Conservation (phyloP, 2,113 vertebrate species). For the Phalacrocorax aristotelis region DNA sequence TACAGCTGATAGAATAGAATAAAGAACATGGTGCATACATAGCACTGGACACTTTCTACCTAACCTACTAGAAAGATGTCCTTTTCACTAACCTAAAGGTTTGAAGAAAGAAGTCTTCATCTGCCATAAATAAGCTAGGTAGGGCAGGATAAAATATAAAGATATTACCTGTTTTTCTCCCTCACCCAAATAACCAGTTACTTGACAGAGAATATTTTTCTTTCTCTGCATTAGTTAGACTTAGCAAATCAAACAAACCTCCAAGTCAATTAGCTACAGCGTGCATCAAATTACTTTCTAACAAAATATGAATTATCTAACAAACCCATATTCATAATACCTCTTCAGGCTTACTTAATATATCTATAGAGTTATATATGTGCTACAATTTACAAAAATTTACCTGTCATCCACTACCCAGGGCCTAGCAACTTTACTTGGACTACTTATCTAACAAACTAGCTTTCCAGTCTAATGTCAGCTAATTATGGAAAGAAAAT, state of each 20-base stretch:
- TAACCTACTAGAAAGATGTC: neutral
- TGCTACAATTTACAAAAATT: neutral
- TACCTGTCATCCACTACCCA: neutral
- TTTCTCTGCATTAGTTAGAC: neutral
- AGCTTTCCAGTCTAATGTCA: neutral
- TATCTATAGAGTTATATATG: neutral
- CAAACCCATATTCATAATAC: neutral
- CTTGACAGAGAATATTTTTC: neutral
- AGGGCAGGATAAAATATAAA: neutral
- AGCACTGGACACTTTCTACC: neutral
- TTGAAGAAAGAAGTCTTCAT: neutral
- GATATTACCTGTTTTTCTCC: neutral
- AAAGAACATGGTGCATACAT: fast-evolving
- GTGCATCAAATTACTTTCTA: neutral
- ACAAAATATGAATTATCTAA: neutral
- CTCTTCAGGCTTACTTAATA: neutral
- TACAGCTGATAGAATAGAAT: neutral
- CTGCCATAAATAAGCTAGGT: neutral
- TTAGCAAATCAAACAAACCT: neutral
- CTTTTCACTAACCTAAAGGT: neutral
- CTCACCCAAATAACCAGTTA: neutral
- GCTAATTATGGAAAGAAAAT: neutral
- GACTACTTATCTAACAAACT: neutral
- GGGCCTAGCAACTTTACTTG: neutral
- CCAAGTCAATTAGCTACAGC: neutral